Percentiles rank a stretch among this genome's conserved stretches.
Conservation (phyloP, 2,113 vertebrate species). For the Herpailurus yagouaroundi region DNA sequence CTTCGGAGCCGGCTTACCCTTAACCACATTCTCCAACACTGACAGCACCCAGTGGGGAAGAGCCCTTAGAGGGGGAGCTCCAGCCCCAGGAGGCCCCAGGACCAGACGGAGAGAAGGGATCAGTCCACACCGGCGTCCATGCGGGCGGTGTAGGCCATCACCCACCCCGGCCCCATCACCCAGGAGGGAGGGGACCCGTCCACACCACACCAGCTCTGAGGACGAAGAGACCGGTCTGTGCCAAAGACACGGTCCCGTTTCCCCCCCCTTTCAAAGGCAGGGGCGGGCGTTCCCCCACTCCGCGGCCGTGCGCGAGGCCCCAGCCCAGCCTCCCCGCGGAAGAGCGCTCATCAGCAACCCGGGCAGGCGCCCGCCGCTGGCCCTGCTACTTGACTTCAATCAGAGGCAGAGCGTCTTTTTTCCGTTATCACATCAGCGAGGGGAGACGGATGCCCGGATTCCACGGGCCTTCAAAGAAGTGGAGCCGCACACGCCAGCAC, state of each 20-base stretch:
- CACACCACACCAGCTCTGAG: not conserved
- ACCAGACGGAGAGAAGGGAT: not conserved
- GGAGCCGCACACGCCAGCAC: conserved; percentile 60
- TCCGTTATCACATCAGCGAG: conserved; percentile 82
- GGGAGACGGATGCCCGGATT: conserved; percentile 77
- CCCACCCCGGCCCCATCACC: not conserved
- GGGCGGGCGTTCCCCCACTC: not conserved
- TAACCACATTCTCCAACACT: not conserved
- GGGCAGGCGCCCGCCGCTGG: conserved; percentile 71
- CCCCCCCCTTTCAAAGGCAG: not conserved
- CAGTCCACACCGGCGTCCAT: not conserved
- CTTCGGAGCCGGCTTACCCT: not conserved
- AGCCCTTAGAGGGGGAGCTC: not conserved
- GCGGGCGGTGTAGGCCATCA: rapidly evolving
- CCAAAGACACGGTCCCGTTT: rapidly evolving
- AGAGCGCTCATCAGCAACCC: conserved; percentile 77
- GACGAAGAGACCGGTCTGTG: not conserved
- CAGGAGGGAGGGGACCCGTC: too few relatives aligned
- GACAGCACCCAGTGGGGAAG: not conserved
- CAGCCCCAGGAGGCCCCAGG: not conserved
- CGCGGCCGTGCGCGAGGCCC: not conserved
- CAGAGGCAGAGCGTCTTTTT: conserved; percentile 83
- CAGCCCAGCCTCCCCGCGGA: conserved; percentile 69
- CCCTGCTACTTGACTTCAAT: conserved; percentile 84
- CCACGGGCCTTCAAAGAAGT: conserved; percentile 76